Conservation (phyloP, 2,797 vertebrate genomes). For the Carapus acus region DNA sequence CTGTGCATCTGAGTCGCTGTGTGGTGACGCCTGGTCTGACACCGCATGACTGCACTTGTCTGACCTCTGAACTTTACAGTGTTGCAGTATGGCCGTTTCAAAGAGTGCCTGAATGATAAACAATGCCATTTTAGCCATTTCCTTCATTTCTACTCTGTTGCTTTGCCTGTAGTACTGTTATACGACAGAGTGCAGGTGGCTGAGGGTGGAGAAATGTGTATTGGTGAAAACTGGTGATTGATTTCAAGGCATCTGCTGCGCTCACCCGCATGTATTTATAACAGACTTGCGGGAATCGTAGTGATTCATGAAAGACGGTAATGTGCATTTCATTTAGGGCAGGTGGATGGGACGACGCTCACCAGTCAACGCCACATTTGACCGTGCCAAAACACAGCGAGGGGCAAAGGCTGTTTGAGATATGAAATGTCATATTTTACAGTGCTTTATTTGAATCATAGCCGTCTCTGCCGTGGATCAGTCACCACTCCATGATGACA, state of each 20-base stretch:
- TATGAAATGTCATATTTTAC: slow-evolving; percentile 38
- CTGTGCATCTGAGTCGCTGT: slow-evolving; percentile 48
- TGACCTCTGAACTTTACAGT: slow-evolving; percentile 57
- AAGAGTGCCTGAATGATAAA: slow-evolving; percentile 63
- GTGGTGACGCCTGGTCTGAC: slow-evolving; percentile 54
- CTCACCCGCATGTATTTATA: slow-evolving; percentile 32
- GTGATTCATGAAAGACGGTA: slow-evolving; percentile 28
- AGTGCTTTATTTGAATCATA: slow-evolving; percentile 55
- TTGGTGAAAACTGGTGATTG: slow-evolving; percentile 17
- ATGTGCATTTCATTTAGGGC: slow-evolving; percentile 38
- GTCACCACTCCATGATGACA: slow-evolving; percentile 42
- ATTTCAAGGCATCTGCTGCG: background rate
- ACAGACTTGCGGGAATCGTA: slow-evolving; percentile 11
- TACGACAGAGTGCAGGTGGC: slow-evolving; percentile 39
- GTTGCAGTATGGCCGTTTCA: slow-evolving; percentile 52
- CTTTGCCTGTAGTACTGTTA: slow-evolving; percentile 41
- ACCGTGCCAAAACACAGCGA: slow-evolving; percentile 45
- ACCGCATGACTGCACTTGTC: slow-evolving; percentile 55
- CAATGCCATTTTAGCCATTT: slow-evolving; percentile 13
- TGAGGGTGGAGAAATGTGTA: slow-evolving; percentile 4
- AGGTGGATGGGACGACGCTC: slow-evolving; percentile 34
- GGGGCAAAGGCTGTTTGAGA: slow-evolving; percentile 32
- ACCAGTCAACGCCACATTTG: slow-evolving; percentile 27
- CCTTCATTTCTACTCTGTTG: slow-evolving; percentile 20
- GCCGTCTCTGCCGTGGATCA: slow-evolving; percentile 52